Evolutionary conservation across 2,888 invertebrate genomes (phyloP).

Genomic region (Apomyelois bistriatella): DNA sequence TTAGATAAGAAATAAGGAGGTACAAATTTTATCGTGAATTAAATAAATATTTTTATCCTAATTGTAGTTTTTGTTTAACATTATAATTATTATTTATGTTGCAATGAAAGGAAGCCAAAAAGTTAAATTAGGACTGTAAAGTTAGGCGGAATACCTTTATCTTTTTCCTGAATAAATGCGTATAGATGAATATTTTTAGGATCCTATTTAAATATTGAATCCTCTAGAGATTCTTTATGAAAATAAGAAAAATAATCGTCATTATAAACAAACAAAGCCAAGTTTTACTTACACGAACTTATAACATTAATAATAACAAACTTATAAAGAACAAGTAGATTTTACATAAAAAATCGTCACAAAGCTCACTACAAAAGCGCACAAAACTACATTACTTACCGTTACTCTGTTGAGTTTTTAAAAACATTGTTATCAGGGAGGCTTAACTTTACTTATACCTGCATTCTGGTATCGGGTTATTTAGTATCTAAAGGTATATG

Average conservation of each 20-base stretch:
- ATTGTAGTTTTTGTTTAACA: too few relatives aligned
- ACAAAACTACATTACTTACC: constrained; percentile 8
- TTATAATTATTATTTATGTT: neutral
- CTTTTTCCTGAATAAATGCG: constrained; percentile 2
- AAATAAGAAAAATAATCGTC: neutral
- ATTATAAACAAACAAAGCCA: neutral
- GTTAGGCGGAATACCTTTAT: constrained; percentile 10
- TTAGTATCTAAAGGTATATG: too few relatives aligned
- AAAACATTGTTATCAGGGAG: too few relatives aligned
- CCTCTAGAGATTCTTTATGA: neutral
- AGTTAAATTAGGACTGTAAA: constrained; percentile 15
- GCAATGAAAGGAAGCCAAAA: constrained; percentile 8
- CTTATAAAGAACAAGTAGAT: neutral
- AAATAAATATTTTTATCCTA: too few relatives aligned
- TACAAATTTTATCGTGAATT: too few relatives aligned
- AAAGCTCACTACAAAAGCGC: neutral
- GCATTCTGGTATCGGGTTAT: too few relatives aligned
- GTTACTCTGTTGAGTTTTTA: constrained; percentile 13
- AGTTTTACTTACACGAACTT: neutral
- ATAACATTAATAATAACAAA: neutral
- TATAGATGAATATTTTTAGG: constrained; percentile 15
- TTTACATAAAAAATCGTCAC: neutral
- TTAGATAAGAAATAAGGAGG: too few relatives aligned
- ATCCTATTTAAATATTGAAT: constrained; percentile 14
- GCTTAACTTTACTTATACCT: too few relatives aligned